Conservation (phyloP, 2,113 vertebrate genomes). For the Melanerpes formicivorus region DNA sequence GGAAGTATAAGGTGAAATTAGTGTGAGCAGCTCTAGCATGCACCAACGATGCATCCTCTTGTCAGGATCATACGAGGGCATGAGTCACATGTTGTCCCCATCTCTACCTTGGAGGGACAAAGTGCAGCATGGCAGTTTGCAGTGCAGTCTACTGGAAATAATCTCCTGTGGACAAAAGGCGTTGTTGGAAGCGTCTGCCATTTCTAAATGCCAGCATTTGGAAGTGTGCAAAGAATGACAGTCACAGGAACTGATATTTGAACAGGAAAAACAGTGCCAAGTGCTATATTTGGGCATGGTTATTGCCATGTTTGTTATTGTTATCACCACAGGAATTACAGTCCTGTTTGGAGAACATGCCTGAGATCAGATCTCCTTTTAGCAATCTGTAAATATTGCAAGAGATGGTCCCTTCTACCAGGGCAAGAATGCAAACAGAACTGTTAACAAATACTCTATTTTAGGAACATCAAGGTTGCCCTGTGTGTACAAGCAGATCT, state of each 20-base stretch:
- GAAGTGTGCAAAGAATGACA: slow-evolving; percentile 34
- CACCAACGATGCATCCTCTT: background rate
- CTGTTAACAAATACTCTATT: background rate
- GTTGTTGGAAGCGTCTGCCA: background rate
- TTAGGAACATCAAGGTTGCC: background rate
- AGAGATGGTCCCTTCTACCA: background rate
- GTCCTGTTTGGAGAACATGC: background rate
- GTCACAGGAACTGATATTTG: slow-evolving; percentile 33
- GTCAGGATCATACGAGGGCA: background rate
- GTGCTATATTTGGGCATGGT: slow-evolving; percentile 27
- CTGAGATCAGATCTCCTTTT: slow-evolving; percentile 37
- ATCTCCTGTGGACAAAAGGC: slow-evolving; percentile 23
- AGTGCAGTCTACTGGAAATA: slow-evolving; percentile 20
- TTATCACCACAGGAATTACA: slow-evolving; percentile 7
- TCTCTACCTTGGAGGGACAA: slow-evolving; percentile 31
- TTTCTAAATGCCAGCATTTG: slow-evolving; percentile 37
- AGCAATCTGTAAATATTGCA: background rate
- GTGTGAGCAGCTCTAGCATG: background rate
- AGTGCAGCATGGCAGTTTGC: slow-evolving; percentile 17
- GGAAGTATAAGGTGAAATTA: background rate
- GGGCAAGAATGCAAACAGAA: background rate
- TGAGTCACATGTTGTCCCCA: background rate
- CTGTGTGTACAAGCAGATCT: background rate
- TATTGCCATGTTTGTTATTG: slow-evolving; percentile 51
- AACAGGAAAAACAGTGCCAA: slow-evolving; percentile 12